These are phyloP conservation scores for Drosophila borealis DNA, from an alignment of 2,888 invertebrate species.

Conservation along the genomic window DNA sequence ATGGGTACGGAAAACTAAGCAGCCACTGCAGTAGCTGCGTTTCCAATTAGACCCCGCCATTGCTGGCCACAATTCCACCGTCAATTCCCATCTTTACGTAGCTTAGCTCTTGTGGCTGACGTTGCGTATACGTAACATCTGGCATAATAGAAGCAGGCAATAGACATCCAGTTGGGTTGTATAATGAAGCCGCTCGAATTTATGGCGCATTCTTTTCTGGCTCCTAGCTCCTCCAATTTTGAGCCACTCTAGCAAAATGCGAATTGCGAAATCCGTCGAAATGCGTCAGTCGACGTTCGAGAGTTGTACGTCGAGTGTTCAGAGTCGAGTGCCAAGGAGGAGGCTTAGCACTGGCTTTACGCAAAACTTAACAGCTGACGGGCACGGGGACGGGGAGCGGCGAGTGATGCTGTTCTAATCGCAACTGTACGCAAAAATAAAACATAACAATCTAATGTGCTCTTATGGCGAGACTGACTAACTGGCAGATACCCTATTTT, in stretches of 20 bases:
- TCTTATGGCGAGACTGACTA: no score
- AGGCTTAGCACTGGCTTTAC: conserved; percentile 5
- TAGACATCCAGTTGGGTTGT: not conserved
- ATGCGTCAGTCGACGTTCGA: not conserved
- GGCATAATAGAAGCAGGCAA: conserved; percentile 10
- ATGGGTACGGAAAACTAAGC: conserved; percentile 16
- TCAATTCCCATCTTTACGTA: not conserved
- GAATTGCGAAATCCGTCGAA: conserved; percentile 2
- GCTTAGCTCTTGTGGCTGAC: not conserved
- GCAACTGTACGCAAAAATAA: conserved; percentile 7
- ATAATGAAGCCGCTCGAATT: conserved; percentile 28
- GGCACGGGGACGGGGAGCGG: not conserved
- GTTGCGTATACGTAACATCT: conserved; percentile 38
- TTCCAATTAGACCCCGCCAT: no score
- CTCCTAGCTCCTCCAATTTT: conserved; percentile 34
- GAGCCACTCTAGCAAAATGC: conserved; percentile 11
- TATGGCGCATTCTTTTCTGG: conserved; percentile 22
- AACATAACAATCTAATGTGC: not conserved
- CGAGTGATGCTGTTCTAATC: conserved; percentile 8
- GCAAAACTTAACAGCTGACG: not conserved
- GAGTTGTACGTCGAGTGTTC: not conserved
- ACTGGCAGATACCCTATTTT: no score
- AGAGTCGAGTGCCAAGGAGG: not conserved
- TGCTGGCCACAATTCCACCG: not conserved
- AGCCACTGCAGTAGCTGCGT: conserved; percentile 3